Evolutionary conservation across 2,888 invertebrate genomes (phyloP).

Genomic region (Drosophila diplacantha): DNA sequence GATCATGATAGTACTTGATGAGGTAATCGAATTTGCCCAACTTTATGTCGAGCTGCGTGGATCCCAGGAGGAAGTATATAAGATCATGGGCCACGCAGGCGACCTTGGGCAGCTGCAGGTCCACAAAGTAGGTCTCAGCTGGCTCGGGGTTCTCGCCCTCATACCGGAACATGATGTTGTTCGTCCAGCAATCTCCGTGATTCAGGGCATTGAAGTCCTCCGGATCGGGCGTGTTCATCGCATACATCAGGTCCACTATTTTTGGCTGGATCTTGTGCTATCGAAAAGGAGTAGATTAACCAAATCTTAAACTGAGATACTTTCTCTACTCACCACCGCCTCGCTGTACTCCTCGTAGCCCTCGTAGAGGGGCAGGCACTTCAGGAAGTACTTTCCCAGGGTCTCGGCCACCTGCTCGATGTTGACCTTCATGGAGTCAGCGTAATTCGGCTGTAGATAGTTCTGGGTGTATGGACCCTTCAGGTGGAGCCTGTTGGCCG

Average conservation of each 20-base stretch:
- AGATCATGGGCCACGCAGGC: slow-evolving; percentile 66
- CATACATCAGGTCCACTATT: slow-evolving; percentile 30
- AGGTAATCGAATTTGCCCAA: slow-evolving; percentile 67
- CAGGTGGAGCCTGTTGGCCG: slow-evolving; percentile 55
- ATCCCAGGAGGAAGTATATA: slow-evolving; percentile 65
- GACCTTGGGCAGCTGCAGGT: slow-evolving; percentile 64
- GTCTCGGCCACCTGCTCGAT: slow-evolving; percentile 30
- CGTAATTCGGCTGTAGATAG: slow-evolving; percentile 22
- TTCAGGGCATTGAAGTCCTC: slow-evolving; percentile 66
- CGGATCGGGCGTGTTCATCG: slow-evolving; percentile 38
- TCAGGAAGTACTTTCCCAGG: slow-evolving; percentile 25
- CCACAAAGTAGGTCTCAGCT: slow-evolving; percentile 61
- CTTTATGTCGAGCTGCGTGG: slow-evolving; percentile 61
- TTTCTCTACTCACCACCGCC: slow-evolving; percentile 52
- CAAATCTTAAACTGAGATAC: background rate
- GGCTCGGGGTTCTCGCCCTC: slow-evolving; percentile 44
- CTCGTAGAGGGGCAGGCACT: slow-evolving; percentile 42
- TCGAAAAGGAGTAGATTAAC: background rate
- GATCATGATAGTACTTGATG: slow-evolving; percentile 67
- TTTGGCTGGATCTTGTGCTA: slow-evolving; percentile 38
- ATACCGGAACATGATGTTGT: slow-evolving; percentile 72
- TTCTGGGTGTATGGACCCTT: slow-evolving; percentile 45
- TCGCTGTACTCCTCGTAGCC: slow-evolving; percentile 44
- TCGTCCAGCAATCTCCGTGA: slow-evolving; percentile 70
- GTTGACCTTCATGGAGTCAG: slow-evolving; percentile 24